Percentiles rank a stretch among this genome's conserved stretches.
Evolutionary conservation across 2,888 invertebrate species (phyloP).

Genomic region (Hirtodrosophila histrioides): DNA sequence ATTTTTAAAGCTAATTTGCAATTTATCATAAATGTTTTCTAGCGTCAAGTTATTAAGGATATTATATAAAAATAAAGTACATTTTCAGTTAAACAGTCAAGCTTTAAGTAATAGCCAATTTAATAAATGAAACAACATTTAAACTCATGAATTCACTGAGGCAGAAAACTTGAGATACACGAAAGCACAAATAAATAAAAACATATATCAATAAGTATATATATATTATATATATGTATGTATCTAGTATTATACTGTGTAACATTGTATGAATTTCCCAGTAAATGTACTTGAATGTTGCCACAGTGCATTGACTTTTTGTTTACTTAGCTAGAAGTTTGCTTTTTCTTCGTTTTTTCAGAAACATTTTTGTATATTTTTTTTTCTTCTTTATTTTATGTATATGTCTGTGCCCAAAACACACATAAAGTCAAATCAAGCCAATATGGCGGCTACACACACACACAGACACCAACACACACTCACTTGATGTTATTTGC

Average conservation of each 20-base stretch:
- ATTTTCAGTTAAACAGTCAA: neutral
- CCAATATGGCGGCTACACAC: slow-evolving; percentile 17
- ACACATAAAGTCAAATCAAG: slow-evolving; percentile 10
- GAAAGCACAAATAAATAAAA: neutral
- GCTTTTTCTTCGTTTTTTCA: slow-evolving; percentile 17
- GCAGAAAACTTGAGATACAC: slow-evolving; percentile 3
- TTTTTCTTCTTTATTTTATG: slow-evolving; percentile 6
- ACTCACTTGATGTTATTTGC: slow-evolving; percentile 23
- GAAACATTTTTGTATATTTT: slow-evolving; percentile 22
- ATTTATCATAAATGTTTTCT: too few species aligned
- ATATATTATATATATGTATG: slow-evolving; percentile 3
- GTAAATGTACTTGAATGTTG: slow-evolving; percentile 24
- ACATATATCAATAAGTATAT: neutral
- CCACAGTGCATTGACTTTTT: slow-evolving; percentile 48
- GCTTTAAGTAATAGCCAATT: neutral
- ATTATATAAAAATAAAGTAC: too few species aligned
- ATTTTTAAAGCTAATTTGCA: too few species aligned
- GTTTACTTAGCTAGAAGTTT: slow-evolving; percentile 40
- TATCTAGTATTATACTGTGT: neutral
- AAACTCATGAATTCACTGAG: slow-evolving; percentile 3
- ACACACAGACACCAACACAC: slow-evolving; percentile 14
- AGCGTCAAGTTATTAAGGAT: too few species aligned
- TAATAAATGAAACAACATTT: too few species aligned
- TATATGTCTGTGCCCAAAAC: slow-evolving; percentile 17
- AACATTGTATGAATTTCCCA: slow-evolving; percentile 5